Base-by-base conservation (phyloP, 2,113 vertebrate species). In the Apodemus speciosus region DNA sequence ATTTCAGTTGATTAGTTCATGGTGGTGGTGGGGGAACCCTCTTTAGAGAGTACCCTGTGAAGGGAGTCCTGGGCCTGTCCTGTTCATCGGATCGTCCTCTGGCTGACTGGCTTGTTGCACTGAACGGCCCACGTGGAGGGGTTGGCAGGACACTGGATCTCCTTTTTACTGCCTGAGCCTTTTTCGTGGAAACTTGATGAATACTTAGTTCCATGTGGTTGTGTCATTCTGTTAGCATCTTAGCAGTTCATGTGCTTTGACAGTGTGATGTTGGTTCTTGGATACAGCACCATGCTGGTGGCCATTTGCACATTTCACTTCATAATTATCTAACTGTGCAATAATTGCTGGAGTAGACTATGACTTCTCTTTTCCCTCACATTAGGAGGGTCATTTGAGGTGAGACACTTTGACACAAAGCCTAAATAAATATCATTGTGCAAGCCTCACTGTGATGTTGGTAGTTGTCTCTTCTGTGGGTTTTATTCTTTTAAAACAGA, bases 251-350 rank as follows among this genome's bases (percentile, higher is more conserved):
- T 92, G 40, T 84, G 40, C 93, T 96, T 91, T 91, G 89, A 95
- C 73, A 69, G 68, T 66, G 20, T 87, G 69, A 69, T 94, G 83
- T 88, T 94, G 93, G 80, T 92, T 85, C 49, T 88, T 95, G 93
- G 87, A 91, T 95, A 23, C 84, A 83, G 92, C 95, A 94, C 81
- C 76, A 85, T 80, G 88, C 66, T 73, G 83, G 58, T 89, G 94
- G 43, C 92, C 84, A 9, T 94, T 96, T 90, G 77, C 66, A 94
- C 51, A 95, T 85, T 92, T 92, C 51, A 90, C 91, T 95, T 96
- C 69, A 62, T 87, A 90, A 89, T 95, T 89, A 93, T 58, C 56
- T 81, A 75, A 85, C 38, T 89, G 68, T 58, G 35, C 80, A 83
- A 73, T 87, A 91, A 92, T 91, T 64, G 53, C 73, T 72, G 18